Evolutionary conservation across 2,797 vertebrate genomes (phyloP), one percentile per base, ranked within the genome.

Genomic region (Alcedo atthis): DNA sequence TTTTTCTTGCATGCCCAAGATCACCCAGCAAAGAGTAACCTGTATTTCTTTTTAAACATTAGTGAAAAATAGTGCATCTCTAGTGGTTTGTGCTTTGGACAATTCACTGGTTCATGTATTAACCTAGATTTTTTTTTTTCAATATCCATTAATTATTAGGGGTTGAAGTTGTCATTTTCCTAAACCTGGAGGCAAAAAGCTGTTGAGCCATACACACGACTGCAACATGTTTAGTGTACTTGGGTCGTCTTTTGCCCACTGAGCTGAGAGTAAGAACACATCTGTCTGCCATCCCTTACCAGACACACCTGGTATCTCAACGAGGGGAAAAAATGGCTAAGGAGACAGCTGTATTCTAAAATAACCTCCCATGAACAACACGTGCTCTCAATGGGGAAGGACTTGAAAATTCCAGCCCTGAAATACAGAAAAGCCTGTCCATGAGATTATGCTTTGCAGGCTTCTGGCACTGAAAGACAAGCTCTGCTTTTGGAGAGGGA

Each of bases 241-340:
- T 42, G 15, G 32, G 15, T 51, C 6, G 0, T 24, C 68, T 48
- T 63, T 59, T 3, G 15, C 43, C 57, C 24, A 18, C 0, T 0
- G 17, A 9, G 15, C 45, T 69, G 78, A 66, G 6, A 16, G 35
- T 9, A 54, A 51, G 16, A 57, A 8, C 10, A 5, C 6, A 37
- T 26, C 12, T 67, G 5, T 59, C 20, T 68, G 53, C 22, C 35
- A 64, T 46, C 21, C 35, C 63, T 46, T 40, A 40, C 35, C 26
- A 93, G 59, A 9, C 10, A 1, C 26, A 45, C 15, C 28, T 63
- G 57, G 35, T 55, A 71, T 63, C 64, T 53, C 59, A 87, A 53
- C 0, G 0, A 5, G 30, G 19, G 19, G 48, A 82, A 48, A 90
- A 48, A 89, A 80, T 15, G 22, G 49, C n/a, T 40, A n/a, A 28